Evolutionary conservation across 2,888 invertebrate genomes (phyloP), one percentile per base, ranked within the genome.

Genomic region (Barypeithes pellucidus): DNA sequence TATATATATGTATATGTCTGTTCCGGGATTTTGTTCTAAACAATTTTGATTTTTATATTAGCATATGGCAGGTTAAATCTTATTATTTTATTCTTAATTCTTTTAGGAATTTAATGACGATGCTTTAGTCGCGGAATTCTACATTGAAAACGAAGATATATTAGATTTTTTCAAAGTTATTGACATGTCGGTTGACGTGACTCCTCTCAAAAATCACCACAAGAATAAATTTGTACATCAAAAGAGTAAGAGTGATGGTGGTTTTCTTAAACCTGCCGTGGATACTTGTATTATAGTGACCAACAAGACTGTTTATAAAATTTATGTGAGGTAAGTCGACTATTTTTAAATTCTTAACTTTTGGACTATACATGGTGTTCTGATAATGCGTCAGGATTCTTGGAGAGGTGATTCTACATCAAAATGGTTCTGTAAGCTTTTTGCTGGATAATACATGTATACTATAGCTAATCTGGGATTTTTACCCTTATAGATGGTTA

Each of bases 251-350:
- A 85, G 87, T 69, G 88, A 89, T 79, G 81, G 88, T 67, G 84
- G 85, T 69, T 81, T 88, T 74, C 85, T 87, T 70, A 84, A 85
- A 79, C 87, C 87, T 72, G 83, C 84, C 77, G 84, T 89, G 62
- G 89, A 90, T 82, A 87, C 88, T 47, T 91, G 91, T 83, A 84
- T 91, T 67, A 83, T 91, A 76, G 87, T 92, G 52, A 91, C 91
- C 16, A 89, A 88, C 82, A 84, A 84, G 78, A 88, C 88, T 77
- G 88, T 91, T 61, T 91, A 91, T 83, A 89, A 89, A 84, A 84
- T 91, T 75, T 83, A 86, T 75, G 84, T 90, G 66, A 88, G 89
- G 90, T 90, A 81, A 69, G 45, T 33, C 0, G 11, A 4, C 5
- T n/a, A 33, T 2, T 36, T 29, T 43, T 24, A n/a, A n/a, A n/a